Percentiles rank a stretch among this genome's conserved stretches.
phyloP scores from a whole-genome alignment of 2,888 invertebrate genomes.

The Trachelus iudaicus region DNA sequence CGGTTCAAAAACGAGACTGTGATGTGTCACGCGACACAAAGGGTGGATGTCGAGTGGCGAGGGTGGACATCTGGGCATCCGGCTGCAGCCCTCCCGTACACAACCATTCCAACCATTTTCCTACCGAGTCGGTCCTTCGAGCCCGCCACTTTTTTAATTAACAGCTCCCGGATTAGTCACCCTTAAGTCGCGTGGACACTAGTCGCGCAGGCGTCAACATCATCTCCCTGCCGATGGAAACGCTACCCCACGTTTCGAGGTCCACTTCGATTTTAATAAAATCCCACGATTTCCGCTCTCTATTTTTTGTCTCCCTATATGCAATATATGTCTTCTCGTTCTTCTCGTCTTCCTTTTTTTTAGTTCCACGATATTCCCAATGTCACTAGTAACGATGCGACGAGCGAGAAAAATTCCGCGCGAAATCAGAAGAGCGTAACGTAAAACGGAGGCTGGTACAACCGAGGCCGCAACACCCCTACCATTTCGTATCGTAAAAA shows the following conservation, averaged over 20 bases:
- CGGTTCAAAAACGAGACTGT: constrained; percentile 43
- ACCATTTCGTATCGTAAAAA: constrained; percentile 55
- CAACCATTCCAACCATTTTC: constrained; percentile 3
- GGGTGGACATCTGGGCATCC: constrained; percentile 42
- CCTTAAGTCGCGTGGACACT: constrained; percentile 14
- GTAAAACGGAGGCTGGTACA: constrained; percentile 34
- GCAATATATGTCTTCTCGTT: not conserved
- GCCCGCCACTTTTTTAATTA: constrained; percentile 22
- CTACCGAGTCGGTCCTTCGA: constrained; percentile 15
- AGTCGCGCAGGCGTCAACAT: not conserved
- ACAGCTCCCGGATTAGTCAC: constrained; percentile 20
- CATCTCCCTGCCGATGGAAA: not conserved
- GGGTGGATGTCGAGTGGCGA: constrained; percentile 35
- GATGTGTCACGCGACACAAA: constrained; percentile 37
- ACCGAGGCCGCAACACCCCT: constrained; percentile 19
- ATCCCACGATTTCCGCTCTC: not conserved
- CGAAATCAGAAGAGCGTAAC: constrained; percentile 25
- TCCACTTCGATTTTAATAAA: not conserved
- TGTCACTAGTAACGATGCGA: constrained; percentile 6
- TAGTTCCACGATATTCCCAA: constrained; percentile 4
- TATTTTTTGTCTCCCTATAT: not conserved
- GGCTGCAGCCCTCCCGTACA: constrained; percentile 4
- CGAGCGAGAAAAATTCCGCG: constrained; percentile 13
- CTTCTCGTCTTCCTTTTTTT: not conserved
- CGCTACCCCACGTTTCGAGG: not conserved